Evolutionary conservation across 1,140 invertebrate genomes (phyloP).

Genomic region (Papilio polyxenes): DNA sequence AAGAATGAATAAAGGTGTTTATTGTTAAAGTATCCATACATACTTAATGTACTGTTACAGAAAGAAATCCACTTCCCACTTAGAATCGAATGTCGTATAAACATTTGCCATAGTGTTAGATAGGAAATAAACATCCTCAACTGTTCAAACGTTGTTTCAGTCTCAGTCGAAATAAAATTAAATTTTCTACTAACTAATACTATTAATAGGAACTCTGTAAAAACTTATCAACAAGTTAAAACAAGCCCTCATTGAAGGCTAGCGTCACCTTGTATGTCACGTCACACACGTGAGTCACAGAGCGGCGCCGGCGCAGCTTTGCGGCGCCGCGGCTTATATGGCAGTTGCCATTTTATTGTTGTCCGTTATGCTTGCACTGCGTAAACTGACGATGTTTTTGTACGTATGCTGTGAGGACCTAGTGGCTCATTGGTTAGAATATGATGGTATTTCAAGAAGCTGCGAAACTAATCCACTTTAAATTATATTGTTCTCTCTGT

Average conservation of each 20-base stretch:
- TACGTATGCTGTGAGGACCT: neutral
- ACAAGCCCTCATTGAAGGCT: conserved; percentile 12
- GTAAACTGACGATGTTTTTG: conserved; percentile 22
- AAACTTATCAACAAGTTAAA: conserved; percentile 13
- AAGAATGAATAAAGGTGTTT: no score
- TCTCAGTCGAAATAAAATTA: neutral
- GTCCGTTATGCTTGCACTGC: conserved; percentile 21
- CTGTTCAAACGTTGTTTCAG: no score
- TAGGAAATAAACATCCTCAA: no score
- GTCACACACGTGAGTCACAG: neutral
- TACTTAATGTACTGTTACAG: neutral
- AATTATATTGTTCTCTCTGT: no score
- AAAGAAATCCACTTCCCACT: no score
- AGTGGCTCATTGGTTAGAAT: neutral
- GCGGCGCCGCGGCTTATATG: conserved; percentile 19
- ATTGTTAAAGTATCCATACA: no score
- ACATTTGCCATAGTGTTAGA: no score
- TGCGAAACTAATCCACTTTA: neutral
- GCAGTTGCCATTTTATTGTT: conserved; percentile 18
- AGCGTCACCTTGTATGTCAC: neutral
- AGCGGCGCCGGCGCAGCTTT: neutral
- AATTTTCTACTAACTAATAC: neutral
- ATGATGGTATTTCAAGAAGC: neutral
- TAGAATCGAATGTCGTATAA: no score
- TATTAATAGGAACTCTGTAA: neutral